These are phyloP conservation scores for Sebastes cheni DNA, from an alignment of 2,797 vertebrate genomes.

Conservation along the genomic window DNA sequence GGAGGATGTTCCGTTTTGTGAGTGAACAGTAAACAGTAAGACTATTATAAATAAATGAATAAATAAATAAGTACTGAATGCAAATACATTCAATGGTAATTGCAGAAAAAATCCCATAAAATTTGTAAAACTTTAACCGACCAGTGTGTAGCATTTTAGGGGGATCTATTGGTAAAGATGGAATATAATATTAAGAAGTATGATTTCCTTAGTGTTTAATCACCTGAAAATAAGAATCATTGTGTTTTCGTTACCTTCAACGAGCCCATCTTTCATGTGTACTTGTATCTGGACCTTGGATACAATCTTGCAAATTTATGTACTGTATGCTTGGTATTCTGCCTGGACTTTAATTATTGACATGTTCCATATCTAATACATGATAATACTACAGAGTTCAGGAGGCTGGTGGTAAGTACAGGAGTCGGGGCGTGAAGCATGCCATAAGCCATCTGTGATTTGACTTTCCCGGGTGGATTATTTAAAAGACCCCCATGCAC, in stretches of 20 bases:
- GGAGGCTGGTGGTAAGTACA: neutral
- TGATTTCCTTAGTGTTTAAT: too few relatives aligned
- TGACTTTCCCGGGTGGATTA: slow-evolving; percentile 32
- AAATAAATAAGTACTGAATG: neutral
- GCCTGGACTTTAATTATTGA: neutral
- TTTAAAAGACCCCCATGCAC: slow-evolving; percentile 20
- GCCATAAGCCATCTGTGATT: slow-evolving; percentile 29
- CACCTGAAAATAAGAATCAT: too few relatives aligned
- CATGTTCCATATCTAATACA: neutral
- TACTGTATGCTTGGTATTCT: neutral
- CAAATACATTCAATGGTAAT: neutral
- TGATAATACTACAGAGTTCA: neutral
- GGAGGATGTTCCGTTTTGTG: neutral
- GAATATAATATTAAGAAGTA: too few relatives aligned
- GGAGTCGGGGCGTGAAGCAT: neutral
- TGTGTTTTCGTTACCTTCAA: neutral
- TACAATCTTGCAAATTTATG: neutral
- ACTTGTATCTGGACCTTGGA: neutral
- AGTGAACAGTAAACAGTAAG: too few relatives aligned
- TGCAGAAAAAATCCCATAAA: neutral
- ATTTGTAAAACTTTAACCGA: neutral
- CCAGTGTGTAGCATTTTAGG: too few relatives aligned
- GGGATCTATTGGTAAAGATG: too few relatives aligned
- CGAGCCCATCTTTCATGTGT: neutral
- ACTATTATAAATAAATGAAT: fast-evolving